phyloP scores from a whole-genome alignment of 2,113 vertebrate species.

The Mormyrus iriodes region DNA sequence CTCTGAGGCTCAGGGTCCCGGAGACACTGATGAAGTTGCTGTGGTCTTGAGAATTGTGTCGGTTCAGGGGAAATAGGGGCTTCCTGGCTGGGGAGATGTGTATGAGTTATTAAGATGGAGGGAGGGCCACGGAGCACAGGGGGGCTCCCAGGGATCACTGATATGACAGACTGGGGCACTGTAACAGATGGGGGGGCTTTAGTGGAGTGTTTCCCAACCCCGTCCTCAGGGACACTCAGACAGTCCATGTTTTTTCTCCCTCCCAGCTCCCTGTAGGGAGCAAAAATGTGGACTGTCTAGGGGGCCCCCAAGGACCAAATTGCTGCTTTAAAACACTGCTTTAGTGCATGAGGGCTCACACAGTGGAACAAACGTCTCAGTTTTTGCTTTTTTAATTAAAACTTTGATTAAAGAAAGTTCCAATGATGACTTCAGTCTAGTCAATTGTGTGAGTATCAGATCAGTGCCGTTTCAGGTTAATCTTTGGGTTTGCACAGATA shows the following conservation, averaged over 20 bases:
- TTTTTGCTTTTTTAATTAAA: too few relatives aligned
- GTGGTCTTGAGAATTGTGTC: not conserved
- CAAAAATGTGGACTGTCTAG: too few relatives aligned
- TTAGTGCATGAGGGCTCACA: not conserved
- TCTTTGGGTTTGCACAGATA: too few relatives aligned
- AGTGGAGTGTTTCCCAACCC: not conserved
- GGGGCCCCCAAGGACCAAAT: too few relatives aligned
- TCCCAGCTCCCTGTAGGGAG: too few relatives aligned
- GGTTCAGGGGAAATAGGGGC: not conserved
- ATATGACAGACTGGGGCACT: not conserved
- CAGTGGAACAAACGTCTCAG: too few relatives aligned
- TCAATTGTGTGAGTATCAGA: too few relatives aligned
- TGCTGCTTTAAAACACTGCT: not conserved
- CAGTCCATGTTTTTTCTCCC: not conserved
- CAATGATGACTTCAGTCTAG: too few relatives aligned
- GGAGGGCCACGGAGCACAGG: not conserved
- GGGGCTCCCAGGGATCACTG: not conserved
- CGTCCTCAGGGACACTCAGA: not conserved
- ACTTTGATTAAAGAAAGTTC: too few relatives aligned
- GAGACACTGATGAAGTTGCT: not conserved
- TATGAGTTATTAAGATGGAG: conserved; percentile 6
- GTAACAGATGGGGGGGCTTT: not conserved
- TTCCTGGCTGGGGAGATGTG: not conserved
- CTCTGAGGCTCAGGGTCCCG: not conserved
- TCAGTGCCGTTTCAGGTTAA: too few relatives aligned